Evolutionary conservation across 2,113 vertebrate species (phyloP).

Genomic region (Otus sunia): DNA sequence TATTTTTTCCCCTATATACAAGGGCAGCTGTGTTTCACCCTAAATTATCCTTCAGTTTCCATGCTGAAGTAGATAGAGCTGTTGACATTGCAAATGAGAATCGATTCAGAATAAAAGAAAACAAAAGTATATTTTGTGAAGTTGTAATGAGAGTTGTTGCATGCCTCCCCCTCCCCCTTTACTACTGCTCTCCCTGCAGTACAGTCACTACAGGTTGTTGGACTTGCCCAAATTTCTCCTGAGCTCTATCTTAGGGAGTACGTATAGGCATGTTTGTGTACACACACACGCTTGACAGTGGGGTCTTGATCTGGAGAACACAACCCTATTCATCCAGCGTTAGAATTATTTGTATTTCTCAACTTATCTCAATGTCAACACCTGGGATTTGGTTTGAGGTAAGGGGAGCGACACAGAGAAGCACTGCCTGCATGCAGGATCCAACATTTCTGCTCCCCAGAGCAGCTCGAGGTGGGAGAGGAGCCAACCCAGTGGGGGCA

Average conservation of each 20-base stretch:
- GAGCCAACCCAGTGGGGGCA: background rate
- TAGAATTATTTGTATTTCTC: constrained; percentile 35
- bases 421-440: background rate
- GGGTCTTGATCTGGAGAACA: constrained; percentile 38
- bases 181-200: background rate
- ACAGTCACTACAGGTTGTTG: background rate
- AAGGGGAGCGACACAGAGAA: background rate
- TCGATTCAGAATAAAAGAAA: constrained; percentile 54
- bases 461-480: fast-evolving
- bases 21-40: constrained; percentile 78
- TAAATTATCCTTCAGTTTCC: constrained; percentile 76
- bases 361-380: constrained; percentile 49
- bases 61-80: constrained; percentile 71
- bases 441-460: background rate
- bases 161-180: background rate
- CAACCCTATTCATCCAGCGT: constrained; percentile 33
- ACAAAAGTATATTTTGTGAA: constrained; percentile 33
- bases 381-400: background rate
- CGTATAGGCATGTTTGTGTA: background rate
- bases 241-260: background rate
- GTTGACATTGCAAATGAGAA: constrained; percentile 76
- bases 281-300: background rate
- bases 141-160: background rate
- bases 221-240: background rate
- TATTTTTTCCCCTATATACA: constrained; percentile 68